Base-by-base conservation (phyloP, 2,888 invertebrate genomes). In the Callimorpha dominula region DNA sequence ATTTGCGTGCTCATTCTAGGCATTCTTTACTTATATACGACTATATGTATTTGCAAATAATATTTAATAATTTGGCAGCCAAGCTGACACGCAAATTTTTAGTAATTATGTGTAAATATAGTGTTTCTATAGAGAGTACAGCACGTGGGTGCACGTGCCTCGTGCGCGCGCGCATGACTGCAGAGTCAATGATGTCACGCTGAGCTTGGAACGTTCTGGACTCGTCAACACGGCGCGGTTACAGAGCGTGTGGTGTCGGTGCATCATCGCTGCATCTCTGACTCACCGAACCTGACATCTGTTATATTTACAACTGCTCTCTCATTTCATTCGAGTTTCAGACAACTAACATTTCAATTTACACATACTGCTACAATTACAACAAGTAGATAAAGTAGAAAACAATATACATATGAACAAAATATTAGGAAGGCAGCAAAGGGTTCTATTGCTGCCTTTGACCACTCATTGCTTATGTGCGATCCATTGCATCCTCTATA, bases 281-380 rank as follows among this genome's bases (percentile, higher is more conserved):
- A 78, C 60, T 81, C 83, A 82, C 66, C 57, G 31, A 15, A 20
- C 49, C 40, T 70, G 68, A 80, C 70, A 72, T 74, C 43, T 50
- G 40, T 20, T 62, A 72, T 76, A 78, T 81, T 78, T 69, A 78
- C 76, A 65, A 60, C 60, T 70, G 57, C 50, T 76, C 43, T 46
- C 43, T 72, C 64, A 62, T 64, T 68, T 50, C 74, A 57, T 57
- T 52, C 52, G 50, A 60, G 31, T 31, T 31, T 31, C 31, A 31
- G 31, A 68, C 68, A 64, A 52, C 17, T 17, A 8, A 20, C 20
- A 57, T 9, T 57, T n/a, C 20, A 20, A 20, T 4, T 57, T 11
- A 20, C 57, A 20, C 11, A 20, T 57, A 57, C 57, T 57, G 57
- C 4, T 12, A 57, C 11, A 57, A 12, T 11, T 11, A 20, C 11